These are phyloP conservation scores for Epinephelus malabaricus DNA, from an alignment of 2,797 vertebrate species.

Conservation along the genomic window DNA sequence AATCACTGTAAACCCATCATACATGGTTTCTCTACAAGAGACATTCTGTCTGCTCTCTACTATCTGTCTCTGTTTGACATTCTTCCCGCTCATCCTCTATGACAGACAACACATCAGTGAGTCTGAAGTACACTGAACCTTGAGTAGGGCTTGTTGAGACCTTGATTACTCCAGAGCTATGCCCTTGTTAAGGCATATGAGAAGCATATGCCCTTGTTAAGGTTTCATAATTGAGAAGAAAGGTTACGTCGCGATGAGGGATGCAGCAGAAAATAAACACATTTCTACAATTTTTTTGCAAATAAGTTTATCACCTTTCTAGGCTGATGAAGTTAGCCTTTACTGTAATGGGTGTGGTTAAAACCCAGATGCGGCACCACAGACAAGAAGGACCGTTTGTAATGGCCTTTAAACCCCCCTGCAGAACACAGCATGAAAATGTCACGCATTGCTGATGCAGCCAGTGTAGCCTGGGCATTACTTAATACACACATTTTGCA, in stretches of 20 bases:
- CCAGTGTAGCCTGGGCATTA: too few relatives aligned
- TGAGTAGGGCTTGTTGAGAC: constrained; percentile 26
- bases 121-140: constrained; percentile 3
- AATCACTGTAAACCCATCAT: background rate
- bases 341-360: too few relatives aligned
- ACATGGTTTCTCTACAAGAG: constrained; percentile 2
- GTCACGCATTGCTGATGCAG: too few relatives aligned
- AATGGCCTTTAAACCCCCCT: too few relatives aligned
- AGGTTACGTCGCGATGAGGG: constrained; percentile 17
- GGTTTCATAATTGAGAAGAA: constrained; percentile 13
- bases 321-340: too few relatives aligned
- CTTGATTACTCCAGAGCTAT: constrained; percentile 31
- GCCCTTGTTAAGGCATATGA: constrained; percentile 30
- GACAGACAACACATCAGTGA: constrained; percentile 18
- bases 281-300: too few relatives aligned
- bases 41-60: background rate
- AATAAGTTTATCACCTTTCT: too few relatives aligned
- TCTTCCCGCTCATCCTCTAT: constrained; percentile 1
- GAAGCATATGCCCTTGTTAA: constrained; percentile 26
- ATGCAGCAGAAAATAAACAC: background rate
- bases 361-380: too few relatives aligned
- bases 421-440: too few relatives aligned
- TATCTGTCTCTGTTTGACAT: background rate
- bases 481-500: too few relatives aligned
- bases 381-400: too few relatives aligned